phyloP scores from a whole-genome alignment of 2,888 invertebrate species.

The Nebria brevicollis region DNA sequence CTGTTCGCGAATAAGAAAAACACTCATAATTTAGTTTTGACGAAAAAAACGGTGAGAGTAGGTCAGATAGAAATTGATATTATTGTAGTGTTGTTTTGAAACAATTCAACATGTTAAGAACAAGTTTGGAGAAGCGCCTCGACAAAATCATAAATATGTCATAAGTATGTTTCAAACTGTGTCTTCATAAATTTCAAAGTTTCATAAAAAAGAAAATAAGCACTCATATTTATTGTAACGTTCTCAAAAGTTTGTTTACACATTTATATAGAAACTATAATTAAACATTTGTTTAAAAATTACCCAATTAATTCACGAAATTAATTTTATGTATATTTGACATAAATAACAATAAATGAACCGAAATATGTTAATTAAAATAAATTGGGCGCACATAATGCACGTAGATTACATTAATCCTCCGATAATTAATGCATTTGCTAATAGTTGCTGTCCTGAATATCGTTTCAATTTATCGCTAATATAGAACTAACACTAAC shows the following conservation, averaged over 20 bases:
- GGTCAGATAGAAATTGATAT: conserved; percentile 1
- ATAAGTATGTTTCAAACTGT: background rate
- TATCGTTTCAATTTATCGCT: background rate
- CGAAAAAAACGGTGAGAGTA: background rate
- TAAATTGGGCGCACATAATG: background rate
- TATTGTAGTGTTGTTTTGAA: background rate
- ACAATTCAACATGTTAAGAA: background rate
- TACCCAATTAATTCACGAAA: too few relatives aligned
- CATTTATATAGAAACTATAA: too few relatives aligned
- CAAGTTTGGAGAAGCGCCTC: background rate
- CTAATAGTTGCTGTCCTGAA: background rate
- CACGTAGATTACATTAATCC: background rate
- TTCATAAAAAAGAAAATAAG: background rate
- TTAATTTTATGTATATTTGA: too few relatives aligned
- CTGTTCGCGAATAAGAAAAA: background rate
- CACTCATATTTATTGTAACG: too few relatives aligned
- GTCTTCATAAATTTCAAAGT: background rate
- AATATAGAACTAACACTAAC: background rate
- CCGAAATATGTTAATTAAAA: background rate
- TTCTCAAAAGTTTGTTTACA: too few relatives aligned
- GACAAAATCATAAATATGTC: background rate
- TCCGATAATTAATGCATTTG: background rate
- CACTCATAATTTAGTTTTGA: background rate
- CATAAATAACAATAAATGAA: background rate
- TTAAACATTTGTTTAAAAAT: too few relatives aligned